These are phyloP conservation scores for Hyalella azteca DNA, from an alignment of 2,888 invertebrate genomes.

Conservation along the genomic window DNA sequence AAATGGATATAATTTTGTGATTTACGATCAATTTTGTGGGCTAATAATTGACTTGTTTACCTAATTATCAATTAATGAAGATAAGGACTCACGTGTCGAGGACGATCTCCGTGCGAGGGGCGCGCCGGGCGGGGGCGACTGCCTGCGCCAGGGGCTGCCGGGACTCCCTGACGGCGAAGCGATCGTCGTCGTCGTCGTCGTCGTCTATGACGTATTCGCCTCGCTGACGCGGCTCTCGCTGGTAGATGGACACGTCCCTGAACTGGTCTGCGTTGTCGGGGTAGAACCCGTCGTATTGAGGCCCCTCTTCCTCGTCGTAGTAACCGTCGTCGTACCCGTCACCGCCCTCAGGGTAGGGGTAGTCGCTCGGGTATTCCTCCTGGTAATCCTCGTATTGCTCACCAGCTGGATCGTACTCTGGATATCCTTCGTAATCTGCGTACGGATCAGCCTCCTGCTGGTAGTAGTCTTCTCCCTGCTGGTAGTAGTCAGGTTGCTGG, in stretches of 20 bases:
- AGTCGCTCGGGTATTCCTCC: not conserved
- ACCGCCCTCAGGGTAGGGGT: conserved; percentile 12
- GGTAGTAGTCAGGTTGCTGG: not conserved
- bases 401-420: not conserved
- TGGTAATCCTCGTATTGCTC: not conserved
- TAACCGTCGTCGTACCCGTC: not conserved
- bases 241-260: conserved; percentile 10
- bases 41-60: no score
- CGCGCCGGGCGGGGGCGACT: not conserved
- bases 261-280: not conserved
- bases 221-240: not conserved
- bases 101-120: conserved; percentile 5
- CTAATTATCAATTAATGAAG: not conserved
- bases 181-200: conserved; percentile 25
- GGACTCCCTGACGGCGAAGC: not conserved
- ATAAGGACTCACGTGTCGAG: not conserved
- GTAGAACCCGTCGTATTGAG: not conserved
- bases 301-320: not conserved
- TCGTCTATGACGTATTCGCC: conserved; percentile 26
- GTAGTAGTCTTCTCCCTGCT: conserved; percentile 2
- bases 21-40: no score
- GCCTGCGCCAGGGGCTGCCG: not conserved
- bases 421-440: not conserved
- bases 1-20: no score
- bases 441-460: not conserved